Percentiles rank a stretch among this genome's conserved stretches.
phyloP scores from a whole-genome alignment of 2,797 vertebrate genomes.

The Pseudotriccus pelzelni region DNA sequence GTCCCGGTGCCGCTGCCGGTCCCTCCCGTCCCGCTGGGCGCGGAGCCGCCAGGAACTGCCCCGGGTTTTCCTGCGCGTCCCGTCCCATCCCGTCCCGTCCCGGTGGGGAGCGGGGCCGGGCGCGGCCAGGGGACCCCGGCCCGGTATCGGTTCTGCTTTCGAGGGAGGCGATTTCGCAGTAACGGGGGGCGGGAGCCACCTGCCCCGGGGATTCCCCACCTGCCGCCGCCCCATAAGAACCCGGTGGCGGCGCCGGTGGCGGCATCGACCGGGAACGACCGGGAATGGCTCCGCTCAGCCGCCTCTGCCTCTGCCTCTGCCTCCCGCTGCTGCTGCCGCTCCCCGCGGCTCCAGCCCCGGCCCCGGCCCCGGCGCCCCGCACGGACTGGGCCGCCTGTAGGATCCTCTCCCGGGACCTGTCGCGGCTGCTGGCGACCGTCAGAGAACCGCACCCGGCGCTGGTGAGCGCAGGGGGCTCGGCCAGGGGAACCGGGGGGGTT shows the following conservation, averaged over 20 bases:
- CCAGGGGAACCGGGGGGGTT: fast-evolving
- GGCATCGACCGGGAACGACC: not conserved
- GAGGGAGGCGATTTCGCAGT: not conserved
- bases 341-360: not conserved
- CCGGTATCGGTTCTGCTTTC: constrained; percentile 66
- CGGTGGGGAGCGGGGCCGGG: not conserved
- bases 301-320: not conserved
- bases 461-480: not conserved
- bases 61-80: constrained; percentile 30
- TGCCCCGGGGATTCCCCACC: constrained; percentile 72
- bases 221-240: constrained; percentile 53
- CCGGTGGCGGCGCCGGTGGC: not conserved
- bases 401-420: constrained; percentile 55
- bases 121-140: constrained; percentile 16
- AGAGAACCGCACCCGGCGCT: not conserved
- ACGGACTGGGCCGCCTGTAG: constrained; percentile 55
- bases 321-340: not conserved
- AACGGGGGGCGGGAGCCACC: constrained; percentile 14
- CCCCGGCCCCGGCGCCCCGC: not conserved
- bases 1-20: not conserved
- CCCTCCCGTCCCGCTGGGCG: not conserved
- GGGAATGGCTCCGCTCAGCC: not conserved
- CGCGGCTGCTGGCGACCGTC: not conserved
- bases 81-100: not conserved
- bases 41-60: constrained; percentile 42